These are phyloP conservation scores for Melangyna quadrimaculata DNA, from an alignment of 2,888 invertebrate species.

Conservation along the genomic window DNA sequence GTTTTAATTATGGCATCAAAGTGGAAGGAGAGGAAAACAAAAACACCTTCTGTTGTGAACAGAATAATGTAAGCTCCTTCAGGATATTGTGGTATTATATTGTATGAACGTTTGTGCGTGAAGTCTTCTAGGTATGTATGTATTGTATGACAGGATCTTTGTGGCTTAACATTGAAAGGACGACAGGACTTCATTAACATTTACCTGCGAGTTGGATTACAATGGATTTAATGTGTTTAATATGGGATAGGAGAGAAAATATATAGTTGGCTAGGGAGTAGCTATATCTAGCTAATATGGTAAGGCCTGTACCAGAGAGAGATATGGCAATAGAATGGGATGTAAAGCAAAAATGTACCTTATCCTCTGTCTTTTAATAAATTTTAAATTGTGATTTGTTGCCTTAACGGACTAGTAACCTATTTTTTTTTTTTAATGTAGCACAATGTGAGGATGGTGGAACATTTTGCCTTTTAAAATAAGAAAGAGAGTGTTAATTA, in stretches of 20 bases:
- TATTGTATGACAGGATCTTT: conserved; percentile 63
- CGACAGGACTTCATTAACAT: conserved; percentile 69
- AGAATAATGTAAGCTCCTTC: conserved; percentile 57
- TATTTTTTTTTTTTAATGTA: not conserved
- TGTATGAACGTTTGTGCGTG: not conserved
- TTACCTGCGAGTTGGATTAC: conserved; percentile 69
- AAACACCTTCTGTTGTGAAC: conserved; percentile 57
- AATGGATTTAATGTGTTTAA: conserved; percentile 71
- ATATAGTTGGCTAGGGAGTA: conserved; percentile 43
- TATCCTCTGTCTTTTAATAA: conserved; percentile 29
- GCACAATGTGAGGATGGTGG: not conserved
- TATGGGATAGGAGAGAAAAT: conserved; percentile 56
- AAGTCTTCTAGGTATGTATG: not conserved
- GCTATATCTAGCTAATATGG: too few relatives aligned
- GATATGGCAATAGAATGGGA: not conserved
- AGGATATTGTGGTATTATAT: conserved; percentile 6
- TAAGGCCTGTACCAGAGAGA: not conserved
- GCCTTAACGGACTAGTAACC: not conserved
- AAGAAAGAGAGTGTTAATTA: not conserved
- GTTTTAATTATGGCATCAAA: conserved; percentile 64
- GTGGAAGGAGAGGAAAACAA: not conserved
- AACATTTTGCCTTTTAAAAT: not conserved
- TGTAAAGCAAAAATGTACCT: not conserved
- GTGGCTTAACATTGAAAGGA: conserved; percentile 56
- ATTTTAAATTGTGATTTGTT: conserved; percentile 59